phyloP scores from a whole-genome alignment of 2,888 invertebrate genomes.

The Carterocephalus palaemon region DNA sequence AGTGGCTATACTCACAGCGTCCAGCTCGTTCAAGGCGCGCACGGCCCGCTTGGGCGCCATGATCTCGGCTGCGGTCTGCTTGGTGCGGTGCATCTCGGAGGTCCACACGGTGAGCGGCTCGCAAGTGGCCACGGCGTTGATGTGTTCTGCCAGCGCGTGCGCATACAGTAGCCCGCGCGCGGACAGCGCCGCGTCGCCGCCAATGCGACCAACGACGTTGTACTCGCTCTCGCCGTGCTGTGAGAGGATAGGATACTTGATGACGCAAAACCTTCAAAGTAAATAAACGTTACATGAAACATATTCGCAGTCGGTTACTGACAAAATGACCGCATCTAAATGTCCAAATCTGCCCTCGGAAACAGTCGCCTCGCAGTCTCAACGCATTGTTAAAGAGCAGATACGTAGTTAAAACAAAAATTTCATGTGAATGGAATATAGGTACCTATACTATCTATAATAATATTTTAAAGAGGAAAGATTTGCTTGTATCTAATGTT shows the following conservation, averaged over 20 bases:
- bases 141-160: constrained; percentile 84
- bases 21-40: constrained; percentile 93
- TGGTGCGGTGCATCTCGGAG: constrained; percentile 91
- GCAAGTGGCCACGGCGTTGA: constrained; percentile 78
- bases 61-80: constrained; percentile 90
- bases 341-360: too few relatives aligned
- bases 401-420: too few relatives aligned
- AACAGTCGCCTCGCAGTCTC: too few relatives aligned
- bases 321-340: too few relatives aligned
- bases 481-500: too few relatives aligned
- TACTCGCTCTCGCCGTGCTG: constrained; percentile 96
- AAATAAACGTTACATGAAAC: too few relatives aligned
- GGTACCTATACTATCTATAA: too few relatives aligned
- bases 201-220: constrained; percentile 93
- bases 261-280: too few relatives aligned
- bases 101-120: constrained; percentile 93
- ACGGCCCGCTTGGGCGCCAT: constrained; percentile 90
- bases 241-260: constrained; percentile 33
- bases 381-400: too few relatives aligned
- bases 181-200: constrained; percentile 93
- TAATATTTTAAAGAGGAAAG: too few relatives aligned
- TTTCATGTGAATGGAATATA: too few relatives aligned
- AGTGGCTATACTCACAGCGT: constrained; percentile 84
- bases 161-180: constrained; percentile 89
- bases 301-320: too few relatives aligned